A percentile compares a stretch with the other conserved stretches of the same genome.
Evolutionary conservation across 1,140 invertebrate species (phyloP).

Genomic region (Hyles vespertilio): DNA sequence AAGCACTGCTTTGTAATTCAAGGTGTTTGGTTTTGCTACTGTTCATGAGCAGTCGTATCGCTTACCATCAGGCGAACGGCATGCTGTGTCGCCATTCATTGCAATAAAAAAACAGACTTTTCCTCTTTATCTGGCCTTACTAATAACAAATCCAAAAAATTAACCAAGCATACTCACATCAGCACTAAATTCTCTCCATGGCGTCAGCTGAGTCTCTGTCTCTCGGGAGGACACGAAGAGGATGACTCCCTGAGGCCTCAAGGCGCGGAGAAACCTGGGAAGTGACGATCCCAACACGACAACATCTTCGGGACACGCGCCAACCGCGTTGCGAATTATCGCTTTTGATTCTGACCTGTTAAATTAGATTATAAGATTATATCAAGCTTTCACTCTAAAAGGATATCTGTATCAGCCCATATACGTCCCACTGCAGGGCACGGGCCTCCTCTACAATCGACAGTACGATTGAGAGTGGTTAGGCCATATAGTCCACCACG

Average conservation of each 20-base stretch:
- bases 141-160: conserved; percentile 1
- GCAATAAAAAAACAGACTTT: too few relatives aligned
- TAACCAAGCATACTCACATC: conserved; percentile 75
- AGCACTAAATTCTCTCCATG: conserved; percentile 88
- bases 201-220: conserved; percentile 88
- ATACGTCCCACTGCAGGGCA: too few relatives aligned
- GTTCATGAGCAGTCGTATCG: too few relatives aligned
- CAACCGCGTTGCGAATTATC: conserved; percentile 87
- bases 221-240: conserved; percentile 92
- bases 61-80: too few relatives aligned
- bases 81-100: too few relatives aligned
- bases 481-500: too few relatives aligned
- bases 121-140: too few relatives aligned
- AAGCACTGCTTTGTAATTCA: too few relatives aligned
- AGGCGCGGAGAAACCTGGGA: conserved; percentile 76
- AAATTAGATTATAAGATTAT: conserved; percentile 20
- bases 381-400: neutral
- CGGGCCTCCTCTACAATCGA: too few relatives aligned
- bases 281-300: conserved; percentile 85
- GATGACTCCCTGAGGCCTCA: conserved; percentile 74
- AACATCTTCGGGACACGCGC: conserved; percentile 88
- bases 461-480: too few relatives aligned
- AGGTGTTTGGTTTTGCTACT: too few relatives aligned
- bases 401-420: too few relatives aligned
- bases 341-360: conserved; percentile 87